A percentile compares a stretch with the other conserved stretches of the same genome.
Evolutionary conservation across 2,113 vertebrate genomes (phyloP).

Genomic region (Seriola aureovittata): DNA sequence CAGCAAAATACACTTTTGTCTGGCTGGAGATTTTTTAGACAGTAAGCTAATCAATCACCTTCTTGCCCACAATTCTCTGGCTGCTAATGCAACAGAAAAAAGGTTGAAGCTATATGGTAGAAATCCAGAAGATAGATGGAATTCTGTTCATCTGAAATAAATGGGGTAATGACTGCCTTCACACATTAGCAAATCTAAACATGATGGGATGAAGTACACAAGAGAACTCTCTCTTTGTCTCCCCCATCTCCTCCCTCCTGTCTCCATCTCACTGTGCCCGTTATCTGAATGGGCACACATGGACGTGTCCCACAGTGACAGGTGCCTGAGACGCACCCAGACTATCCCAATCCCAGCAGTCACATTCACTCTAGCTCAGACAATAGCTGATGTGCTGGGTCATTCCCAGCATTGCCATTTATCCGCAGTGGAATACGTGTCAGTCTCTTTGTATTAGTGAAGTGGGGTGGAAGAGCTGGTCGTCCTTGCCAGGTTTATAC

Average conservation of each 20-base stretch:
- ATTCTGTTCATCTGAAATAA: slow-evolving; percentile 29
- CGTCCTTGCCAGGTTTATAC: slow-evolving; percentile 34
- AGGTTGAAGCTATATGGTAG: slow-evolving; percentile 31
- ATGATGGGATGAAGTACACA: slow-evolving; percentile 42
- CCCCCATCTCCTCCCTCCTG: slow-evolving; percentile 10
- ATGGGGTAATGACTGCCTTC: slow-evolving; percentile 33
- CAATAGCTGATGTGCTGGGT: slow-evolving; percentile 74
- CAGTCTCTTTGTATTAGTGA: slow-evolving; percentile 71
- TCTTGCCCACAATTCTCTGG: not conserved
- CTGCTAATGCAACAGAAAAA: slow-evolving; percentile 17
- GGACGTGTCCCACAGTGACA: slow-evolving; percentile 63
- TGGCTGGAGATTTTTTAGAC: slow-evolving; percentile 21
- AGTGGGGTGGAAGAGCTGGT: slow-evolving; percentile 50
- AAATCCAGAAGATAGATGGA: slow-evolving; percentile 31
- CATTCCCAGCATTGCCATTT: slow-evolving; percentile 61
- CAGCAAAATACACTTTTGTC: slow-evolving; percentile 8
- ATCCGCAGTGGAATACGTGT: slow-evolving; percentile 57
- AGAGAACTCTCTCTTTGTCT: slow-evolving; percentile 28
- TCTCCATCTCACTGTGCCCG: slow-evolving; percentile 25
- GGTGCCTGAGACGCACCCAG: slow-evolving; percentile 63
- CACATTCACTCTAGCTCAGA: slow-evolving; percentile 73
- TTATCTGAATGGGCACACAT: slow-evolving; percentile 55
- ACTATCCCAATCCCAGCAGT: slow-evolving; percentile 72
- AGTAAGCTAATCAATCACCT: slow-evolving; percentile 32
- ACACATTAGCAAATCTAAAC: slow-evolving; percentile 33